Evolutionary conservation across 2,888 invertebrate genomes (phyloP).

Genomic region (Seira musarum): DNA sequence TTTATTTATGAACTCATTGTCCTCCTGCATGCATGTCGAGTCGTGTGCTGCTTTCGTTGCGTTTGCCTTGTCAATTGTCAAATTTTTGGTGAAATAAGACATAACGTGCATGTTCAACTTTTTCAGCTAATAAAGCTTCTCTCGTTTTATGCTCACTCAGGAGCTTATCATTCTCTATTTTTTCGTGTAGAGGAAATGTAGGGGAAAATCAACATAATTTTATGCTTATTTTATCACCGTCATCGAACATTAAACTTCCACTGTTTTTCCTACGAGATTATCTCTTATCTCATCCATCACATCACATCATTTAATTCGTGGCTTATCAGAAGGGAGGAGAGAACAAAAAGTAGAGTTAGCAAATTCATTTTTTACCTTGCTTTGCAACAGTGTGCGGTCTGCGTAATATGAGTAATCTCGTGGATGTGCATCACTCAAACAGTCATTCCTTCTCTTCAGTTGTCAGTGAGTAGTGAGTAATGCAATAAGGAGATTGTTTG

Average conservation of each 20-base stretch:
- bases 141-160: no score
- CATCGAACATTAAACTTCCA: neutral
- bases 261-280: neutral
- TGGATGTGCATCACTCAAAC: neutral
- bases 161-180: no score
- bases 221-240: neutral
- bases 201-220: neutral
- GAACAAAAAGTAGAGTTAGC: neutral
- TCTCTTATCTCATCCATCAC: neutral
- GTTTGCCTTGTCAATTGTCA: no score
- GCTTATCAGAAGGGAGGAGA: neutral
- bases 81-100: slow-evolving; percentile 3
- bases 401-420: neutral
- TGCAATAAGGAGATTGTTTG: neutral
- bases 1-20: slow-evolving; percentile 1
- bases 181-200: neutral
- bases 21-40: neutral
- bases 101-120: neutral
- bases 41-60: no score
- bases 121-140: neutral
- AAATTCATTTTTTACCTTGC: neutral
- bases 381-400: neutral
- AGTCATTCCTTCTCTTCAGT: no score
- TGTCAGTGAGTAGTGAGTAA: neutral
- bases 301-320: neutral